Base-by-base conservation (phyloP, 2,113 vertebrate genomes). In the Rhombomys opimus region DNA sequence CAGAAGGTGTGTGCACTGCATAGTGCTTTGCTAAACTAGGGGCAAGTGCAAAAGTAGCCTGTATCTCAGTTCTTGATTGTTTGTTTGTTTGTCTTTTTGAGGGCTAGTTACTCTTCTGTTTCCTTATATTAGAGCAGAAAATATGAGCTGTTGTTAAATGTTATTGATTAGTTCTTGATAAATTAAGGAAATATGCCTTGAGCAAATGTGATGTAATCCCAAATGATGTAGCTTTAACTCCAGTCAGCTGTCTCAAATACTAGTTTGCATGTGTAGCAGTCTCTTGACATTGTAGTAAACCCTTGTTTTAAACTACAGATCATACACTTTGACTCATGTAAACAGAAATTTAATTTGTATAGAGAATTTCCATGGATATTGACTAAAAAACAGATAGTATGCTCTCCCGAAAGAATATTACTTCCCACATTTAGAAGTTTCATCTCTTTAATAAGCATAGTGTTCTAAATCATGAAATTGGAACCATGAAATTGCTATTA, bases 401-500 rank as follows among this genome's bases (percentile, higher is more conserved):
- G 41, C 82, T 89, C 90, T 86, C 63, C 38, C 5, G 86, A 93
- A 50, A 92, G 1, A 96, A 76, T 78, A 68, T 87, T 91, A 32
- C 32, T 70, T 90, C 11, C 50, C 30, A 54, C 41, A 75, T 78
- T 88, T 38, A 95, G 68, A 93, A 82, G 13, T 89, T 94, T 90
- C 1, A 59, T 95, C 35, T 50, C 65, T 77, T 61, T 85, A 38
- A 78, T 75, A 32, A 30, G 6, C 70, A 15, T 91, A 87, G 5
- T 70, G 95, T 96, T 93, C 63, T 87, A 57, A 95, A 94, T 41
- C 22, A 84, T 85, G 23, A 76, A 46, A 82, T 96, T 76, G 63
- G 50, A 95, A 94, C n/a, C 23, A 85, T 85, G 27, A 76, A 46
- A 82, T 96, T 76, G 63, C 81, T 90, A 32, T 65, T 65, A 91